These are phyloP conservation scores for Penaeus chinensis DNA, from an alignment of 1,140 invertebrate genomes.

Conservation along the genomic window DNA sequence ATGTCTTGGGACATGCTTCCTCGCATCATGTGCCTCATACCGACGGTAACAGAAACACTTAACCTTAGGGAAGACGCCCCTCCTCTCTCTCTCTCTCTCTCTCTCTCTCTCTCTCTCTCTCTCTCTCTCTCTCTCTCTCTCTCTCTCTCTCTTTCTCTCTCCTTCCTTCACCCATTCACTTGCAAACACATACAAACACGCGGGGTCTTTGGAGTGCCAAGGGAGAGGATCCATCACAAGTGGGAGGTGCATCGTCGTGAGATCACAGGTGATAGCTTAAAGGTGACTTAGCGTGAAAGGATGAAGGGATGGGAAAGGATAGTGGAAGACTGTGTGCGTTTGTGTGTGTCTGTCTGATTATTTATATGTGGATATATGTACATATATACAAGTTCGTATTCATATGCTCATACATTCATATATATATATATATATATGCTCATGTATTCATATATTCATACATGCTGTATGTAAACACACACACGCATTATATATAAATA, in stretches of 20 bases:
- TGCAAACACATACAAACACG: background rate
- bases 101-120: background rate
- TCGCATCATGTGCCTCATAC: no score
- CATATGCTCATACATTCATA: background rate
- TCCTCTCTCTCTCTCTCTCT: no score
- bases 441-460: background rate
- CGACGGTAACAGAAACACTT: no score
- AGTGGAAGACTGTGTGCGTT: background rate
- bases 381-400: background rate
- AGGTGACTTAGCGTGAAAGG: no score
- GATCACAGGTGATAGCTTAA: no score
- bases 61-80: no score
- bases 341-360: background rate
- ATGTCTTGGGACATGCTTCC: no score
- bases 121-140: conserved; percentile 14
- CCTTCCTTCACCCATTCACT: background rate
- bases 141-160: background rate
- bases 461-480: background rate
- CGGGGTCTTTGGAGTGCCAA: no score
- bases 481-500: background rate
- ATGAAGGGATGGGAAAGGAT: no score
- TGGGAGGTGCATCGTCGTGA: no score
- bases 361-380: background rate
- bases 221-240: no score
- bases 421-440: conserved; percentile 1